Evolutionary conservation across 2,888 invertebrate genomes (phyloP), one percentile per base, ranked within the genome.

Genomic region (Phortica magna): DNA sequence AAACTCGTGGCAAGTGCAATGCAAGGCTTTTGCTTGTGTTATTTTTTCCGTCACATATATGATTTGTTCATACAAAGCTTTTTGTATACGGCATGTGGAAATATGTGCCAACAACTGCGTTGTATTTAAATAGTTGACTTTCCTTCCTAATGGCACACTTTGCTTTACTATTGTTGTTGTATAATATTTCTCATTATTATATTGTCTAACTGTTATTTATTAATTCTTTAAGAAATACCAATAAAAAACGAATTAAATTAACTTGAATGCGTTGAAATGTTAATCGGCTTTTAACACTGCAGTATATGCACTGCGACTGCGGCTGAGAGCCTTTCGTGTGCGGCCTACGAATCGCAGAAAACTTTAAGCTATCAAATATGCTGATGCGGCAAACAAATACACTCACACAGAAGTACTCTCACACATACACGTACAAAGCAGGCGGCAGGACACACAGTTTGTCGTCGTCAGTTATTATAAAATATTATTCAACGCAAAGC

Each of bases 321-420:
- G 72, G 70, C 79, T 53, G 78, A 67, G 75, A 76, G 6, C 22
- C 22, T 61, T 61, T 17, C 10, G 17, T 61, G 17, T 19, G 6
- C 10, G 17, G 22, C 22, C 22, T 22, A 83, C 83, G 83, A 87
- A 88, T 81, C 85, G 88, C 85, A 85, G 87, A 84, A 84, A 84
- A 80, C 67, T 55, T 65, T 75, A 78, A 73, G 57, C 17, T 57
- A 42, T 42, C 43, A 64, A 75, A 74, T 53, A 75, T 75, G 75
- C 81, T 80, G 81, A 81, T 73, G 75, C 77, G 71, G 78, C 73
- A 61, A 17, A 65, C 74, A 48, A 81, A 79, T 80, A 80, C 59
- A 68, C 17, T 41, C 43, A 72, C 65, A 73, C 70, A 77, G n/a
- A 57, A 76, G 22, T 53, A 73, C 61, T 75, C 70, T 64, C 65